Percentiles rank a stretch among this genome's conserved stretches.
Evolutionary conservation across 2,797 vertebrate species (phyloP).

Genomic region (Anolis apletophallus): DNA sequence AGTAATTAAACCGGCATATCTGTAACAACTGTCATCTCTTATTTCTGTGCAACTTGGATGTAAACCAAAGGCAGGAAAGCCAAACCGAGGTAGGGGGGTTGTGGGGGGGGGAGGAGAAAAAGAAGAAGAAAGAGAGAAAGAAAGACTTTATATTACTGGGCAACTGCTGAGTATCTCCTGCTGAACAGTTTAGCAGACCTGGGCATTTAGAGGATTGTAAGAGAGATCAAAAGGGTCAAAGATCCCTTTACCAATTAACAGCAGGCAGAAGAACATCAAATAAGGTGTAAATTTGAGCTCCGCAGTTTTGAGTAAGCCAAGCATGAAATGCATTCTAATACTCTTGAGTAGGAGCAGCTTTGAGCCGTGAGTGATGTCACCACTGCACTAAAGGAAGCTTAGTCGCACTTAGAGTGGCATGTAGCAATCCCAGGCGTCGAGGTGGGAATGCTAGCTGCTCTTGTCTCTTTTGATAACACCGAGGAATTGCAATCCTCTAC

Average conservation of each 20-base stretch:
- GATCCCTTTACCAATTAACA: conserved; percentile 92
- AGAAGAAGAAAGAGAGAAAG: conserved; percentile 59
- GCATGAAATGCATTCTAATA: conserved; percentile 92
- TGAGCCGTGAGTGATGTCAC: conserved; percentile 87
- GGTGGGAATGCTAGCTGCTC: conserved; percentile 86
- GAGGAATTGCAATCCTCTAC: conserved; percentile 69
- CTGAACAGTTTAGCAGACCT: conserved; percentile 90
- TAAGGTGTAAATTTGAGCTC: conserved; percentile 93
- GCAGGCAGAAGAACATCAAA: conserved; percentile 89
- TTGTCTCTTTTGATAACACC: conserved; percentile 86
- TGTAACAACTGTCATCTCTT: conserved; percentile 99
- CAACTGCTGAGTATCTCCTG: conserved; percentile 85
- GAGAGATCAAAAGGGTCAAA: conserved; percentile 90
- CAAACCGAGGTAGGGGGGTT: conserved; percentile 47
- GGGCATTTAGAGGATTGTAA: conserved; percentile 91
- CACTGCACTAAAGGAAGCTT: conserved; percentile 82
- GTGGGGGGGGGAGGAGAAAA: too few relatives aligned
- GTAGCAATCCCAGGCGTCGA: conserved; percentile 83
- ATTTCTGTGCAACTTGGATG: conserved; percentile 94
- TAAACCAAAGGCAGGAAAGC: conserved; percentile 90
- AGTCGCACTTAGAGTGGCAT: conserved; percentile 85
- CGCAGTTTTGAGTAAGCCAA: conserved; percentile 87
- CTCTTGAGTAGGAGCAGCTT: conserved; percentile 84
- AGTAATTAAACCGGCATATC: conserved; percentile 99
- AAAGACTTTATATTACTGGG: conserved; percentile 83